A percentile compares a stretch with the other conserved stretches of the same genome.
Conservation (phyloP, 2,888 invertebrate genomes). For the Nephrotoma guestfalica region DNA sequence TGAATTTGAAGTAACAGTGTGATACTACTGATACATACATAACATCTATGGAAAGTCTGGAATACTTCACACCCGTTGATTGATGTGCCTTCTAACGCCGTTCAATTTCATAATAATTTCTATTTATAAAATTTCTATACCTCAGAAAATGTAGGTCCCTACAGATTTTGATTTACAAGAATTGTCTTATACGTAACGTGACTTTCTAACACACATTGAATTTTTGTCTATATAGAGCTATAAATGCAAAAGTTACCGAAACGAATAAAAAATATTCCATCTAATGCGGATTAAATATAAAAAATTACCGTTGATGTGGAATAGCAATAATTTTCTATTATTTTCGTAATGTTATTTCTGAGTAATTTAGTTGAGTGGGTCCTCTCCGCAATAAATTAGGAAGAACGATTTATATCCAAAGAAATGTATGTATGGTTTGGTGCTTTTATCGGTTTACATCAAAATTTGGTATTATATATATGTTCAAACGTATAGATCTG, state of each 20-base stretch:
- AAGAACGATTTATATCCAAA: not conserved
- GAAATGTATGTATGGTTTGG: not conserved
- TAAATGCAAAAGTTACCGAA: not conserved
- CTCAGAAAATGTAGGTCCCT: too few relatives aligned
- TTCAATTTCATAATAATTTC: too few relatives aligned
- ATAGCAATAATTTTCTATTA: not conserved
- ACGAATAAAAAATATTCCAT: not conserved
- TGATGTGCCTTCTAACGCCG: too few relatives aligned
- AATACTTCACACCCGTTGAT: too few relatives aligned
- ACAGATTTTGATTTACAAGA: too few relatives aligned
- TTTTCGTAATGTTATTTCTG: not conserved
- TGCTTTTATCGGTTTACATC: not conserved
- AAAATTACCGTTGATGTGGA: not conserved
- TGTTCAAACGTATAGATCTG: too few relatives aligned
- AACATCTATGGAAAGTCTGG: too few relatives aligned
- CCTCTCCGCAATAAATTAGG: not conserved
- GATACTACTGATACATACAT: too few relatives aligned
- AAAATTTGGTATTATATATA: not conserved
- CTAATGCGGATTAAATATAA: not conserved
- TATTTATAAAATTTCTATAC: too few relatives aligned
- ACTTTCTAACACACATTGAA: not conserved
- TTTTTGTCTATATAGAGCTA: not conserved
- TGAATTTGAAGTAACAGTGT: too few relatives aligned
- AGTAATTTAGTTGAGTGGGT: not conserved
- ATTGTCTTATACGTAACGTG: not conserved